These are phyloP conservation scores for Anser brachyrhynchus DNA, from an alignment of 2,113 vertebrate species.

Conservation along the genomic window DNA sequence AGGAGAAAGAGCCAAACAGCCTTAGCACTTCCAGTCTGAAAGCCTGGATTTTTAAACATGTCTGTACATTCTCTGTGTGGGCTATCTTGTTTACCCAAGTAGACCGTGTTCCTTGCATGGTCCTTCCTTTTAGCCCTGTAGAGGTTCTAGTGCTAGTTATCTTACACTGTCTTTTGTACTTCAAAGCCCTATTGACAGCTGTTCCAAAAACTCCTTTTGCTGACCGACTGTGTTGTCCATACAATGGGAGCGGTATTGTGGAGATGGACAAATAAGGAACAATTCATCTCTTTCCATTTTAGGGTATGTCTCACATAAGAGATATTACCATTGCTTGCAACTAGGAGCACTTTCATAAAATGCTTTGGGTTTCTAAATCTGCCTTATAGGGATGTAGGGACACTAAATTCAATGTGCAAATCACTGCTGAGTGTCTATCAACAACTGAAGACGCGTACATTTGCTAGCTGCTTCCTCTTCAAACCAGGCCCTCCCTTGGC, in stretches of 20 bases:
- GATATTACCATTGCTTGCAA: background rate
- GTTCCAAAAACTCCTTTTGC: background rate
- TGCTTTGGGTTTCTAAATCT: background rate
- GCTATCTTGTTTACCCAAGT: background rate
- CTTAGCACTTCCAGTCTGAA: background rate
- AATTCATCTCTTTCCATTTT: background rate
- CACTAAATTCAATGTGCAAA: background rate
- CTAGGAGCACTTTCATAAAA: background rate
- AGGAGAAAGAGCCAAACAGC: background rate
- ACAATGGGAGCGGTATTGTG: background rate
- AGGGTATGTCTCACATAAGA: background rate
- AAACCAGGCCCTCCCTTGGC: too few species aligned
- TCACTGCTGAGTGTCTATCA: background rate
- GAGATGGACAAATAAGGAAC: background rate
- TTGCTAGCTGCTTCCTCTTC: too few species aligned
- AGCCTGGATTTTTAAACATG: background rate
- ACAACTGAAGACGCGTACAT: too few species aligned
- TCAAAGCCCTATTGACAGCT: background rate
- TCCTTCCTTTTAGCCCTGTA: background rate
- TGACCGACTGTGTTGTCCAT: background rate
- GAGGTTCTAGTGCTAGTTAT: background rate
- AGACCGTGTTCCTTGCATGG: background rate
- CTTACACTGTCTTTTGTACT: background rate
- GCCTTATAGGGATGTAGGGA: too few species aligned
- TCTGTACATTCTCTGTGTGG: background rate